Base-by-base conservation (phyloP, 2,113 vertebrate genomes). In the Seriola aureovittata region DNA sequence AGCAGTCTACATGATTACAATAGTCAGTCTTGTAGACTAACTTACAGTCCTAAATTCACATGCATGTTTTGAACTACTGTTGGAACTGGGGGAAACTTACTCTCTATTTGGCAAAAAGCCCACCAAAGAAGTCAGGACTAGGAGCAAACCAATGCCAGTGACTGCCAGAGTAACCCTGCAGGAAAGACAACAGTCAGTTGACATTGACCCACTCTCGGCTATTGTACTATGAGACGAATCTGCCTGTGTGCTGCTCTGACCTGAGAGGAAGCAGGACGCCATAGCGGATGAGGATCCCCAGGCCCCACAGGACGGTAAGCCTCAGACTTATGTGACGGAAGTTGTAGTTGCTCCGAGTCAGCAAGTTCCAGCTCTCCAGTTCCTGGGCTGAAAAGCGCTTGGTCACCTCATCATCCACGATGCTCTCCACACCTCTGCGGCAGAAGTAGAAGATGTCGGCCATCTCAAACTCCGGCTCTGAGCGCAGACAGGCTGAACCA, bases 401-500 rank as follows among this genome's bases (percentile, higher is more conserved):
- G 80, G 97, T 99, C 95, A 99, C 97, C 87, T 99, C 97, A 7
- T 99, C 98, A 0, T 99, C 97, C 94, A 99, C 96, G 63, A 98
- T 98, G 92, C 96, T 97, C 95, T 97, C 97, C 8, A 98, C 95
- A 1, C 97, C 97, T 75, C 97, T 97, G 44, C 96, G 96, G 93
- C 96, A 98, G 90, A 99, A 98, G 75, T 96, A 97, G 91, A 99
- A 95, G 87, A 98, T 96, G 76, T 99, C 97, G 0, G 96, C 96
- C 86, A 99, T 95, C 83, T 97, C 96, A 46, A 98, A 98, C 90
- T 96, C 96, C 0, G 95, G 93, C 10, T 95, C 77, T 5, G 85
- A 57, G 46, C 94, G 90, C 84, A 94, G 95, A 5, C 94, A 93
- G 1, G 67, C 55, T 38, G 57, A 71, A 12, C 79, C 58, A 8